Conservation (phyloP, 2,797 vertebrate genomes). For the Cirrhinus mrigala region DNA sequence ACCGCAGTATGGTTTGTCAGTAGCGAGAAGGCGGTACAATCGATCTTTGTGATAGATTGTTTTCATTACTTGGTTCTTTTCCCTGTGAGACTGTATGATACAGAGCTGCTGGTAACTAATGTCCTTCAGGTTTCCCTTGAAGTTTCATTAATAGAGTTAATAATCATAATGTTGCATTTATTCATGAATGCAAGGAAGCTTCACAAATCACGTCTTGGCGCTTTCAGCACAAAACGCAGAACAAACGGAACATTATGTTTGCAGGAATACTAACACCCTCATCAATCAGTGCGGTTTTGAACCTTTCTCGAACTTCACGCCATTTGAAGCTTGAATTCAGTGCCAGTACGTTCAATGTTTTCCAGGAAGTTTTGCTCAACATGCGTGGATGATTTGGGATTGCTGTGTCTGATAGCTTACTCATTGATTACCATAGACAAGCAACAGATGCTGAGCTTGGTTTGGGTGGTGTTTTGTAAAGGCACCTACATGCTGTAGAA, state of each 20-base stretch:
- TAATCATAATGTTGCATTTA: conserved; percentile 61
- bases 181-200: conserved; percentile 49
- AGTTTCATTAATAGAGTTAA: conserved; percentile 65
- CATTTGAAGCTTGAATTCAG: not conserved
- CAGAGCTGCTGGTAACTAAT: conserved; percentile 57
- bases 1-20: conserved; percentile 56
- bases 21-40: conserved; percentile 48
- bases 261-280: conserved; percentile 33
- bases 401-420: not conserved
- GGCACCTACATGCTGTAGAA: not conserved
- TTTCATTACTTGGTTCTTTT: conserved; percentile 62
- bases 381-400: not conserved
- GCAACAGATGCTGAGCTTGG: not conserved
- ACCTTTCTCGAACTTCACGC: conserved; percentile 13
- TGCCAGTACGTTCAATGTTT: not conserved
- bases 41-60: conserved; percentile 64
- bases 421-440: conserved; percentile 10
- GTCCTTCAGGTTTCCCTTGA: conserved; percentile 50
- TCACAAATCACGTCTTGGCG: conserved; percentile 41
- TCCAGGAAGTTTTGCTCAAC: not conserved
- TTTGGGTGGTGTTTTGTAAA: conserved; percentile 13
- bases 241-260: conserved; percentile 50
- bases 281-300: conserved; percentile 34
- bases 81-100: conserved; percentile 54
- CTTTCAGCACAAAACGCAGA: conserved; percentile 40